phyloP scores from a whole-genome alignment of 1,140 invertebrate genomes.

The Cydia pomonella region DNA sequence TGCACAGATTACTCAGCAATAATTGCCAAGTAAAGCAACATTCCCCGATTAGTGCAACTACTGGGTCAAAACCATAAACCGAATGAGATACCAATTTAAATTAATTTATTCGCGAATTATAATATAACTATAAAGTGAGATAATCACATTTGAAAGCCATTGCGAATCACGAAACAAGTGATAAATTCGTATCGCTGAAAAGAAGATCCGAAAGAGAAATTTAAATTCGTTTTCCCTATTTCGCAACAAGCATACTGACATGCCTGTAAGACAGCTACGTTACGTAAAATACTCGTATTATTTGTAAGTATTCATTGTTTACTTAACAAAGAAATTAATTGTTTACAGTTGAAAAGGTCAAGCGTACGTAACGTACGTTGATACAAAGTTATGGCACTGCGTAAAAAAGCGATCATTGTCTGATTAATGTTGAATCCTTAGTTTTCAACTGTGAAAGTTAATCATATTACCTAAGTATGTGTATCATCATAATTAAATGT shows the following conservation, averaged over 20 bases:
- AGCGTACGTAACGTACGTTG: neutral
- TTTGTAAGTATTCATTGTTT: neutral
- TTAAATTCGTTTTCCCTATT: conserved; percentile 40
- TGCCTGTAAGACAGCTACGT: conserved; percentile 24
- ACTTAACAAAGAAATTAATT: conserved; percentile 31
- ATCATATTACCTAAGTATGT: neutral
- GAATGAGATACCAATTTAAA: conserved; percentile 13
- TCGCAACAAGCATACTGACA: conserved; percentile 1
- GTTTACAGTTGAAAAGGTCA: conserved; percentile 15
- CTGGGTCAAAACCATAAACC: conserved; percentile 20
- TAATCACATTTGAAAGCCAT: neutral
- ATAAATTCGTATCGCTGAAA: conserved; percentile 38
- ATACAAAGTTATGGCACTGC: neutral
- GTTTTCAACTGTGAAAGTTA: neutral
- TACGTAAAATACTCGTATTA: conserved; percentile 14
- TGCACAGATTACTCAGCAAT: neutral
- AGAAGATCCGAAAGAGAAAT: conserved; percentile 36
- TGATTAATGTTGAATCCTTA: neutral
- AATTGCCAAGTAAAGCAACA: conserved; percentile 12
- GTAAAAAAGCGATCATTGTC: neutral
- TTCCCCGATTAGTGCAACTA: neutral
- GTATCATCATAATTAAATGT: conserved; percentile 27
- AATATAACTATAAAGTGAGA: conserved; percentile 22
- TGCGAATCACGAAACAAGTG: conserved; percentile 7
- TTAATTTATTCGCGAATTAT: neutral